Base-by-base conservation (phyloP, 2,797 vertebrate species). In the Hippocampus kuda region DNA sequence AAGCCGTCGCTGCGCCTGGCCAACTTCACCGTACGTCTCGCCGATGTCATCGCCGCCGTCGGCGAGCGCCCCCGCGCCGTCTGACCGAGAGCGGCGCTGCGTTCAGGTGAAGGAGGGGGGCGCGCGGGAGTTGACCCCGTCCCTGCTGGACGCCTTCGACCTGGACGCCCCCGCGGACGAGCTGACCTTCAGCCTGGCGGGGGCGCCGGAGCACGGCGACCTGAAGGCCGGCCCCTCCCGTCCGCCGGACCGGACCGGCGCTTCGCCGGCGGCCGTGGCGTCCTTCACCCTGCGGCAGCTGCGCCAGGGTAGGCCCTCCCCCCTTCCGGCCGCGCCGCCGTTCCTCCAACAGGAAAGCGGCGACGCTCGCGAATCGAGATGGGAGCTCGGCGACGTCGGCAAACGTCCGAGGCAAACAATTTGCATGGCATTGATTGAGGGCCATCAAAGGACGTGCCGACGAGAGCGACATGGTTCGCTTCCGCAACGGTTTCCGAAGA, bases 271-370 rank as follows among this genome's bases (percentile, higher is more conserved):
- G 1, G 16, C 15, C 59, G 27, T 90, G 73, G 75, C 76, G 46
- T 48, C 83, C 66, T 91, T 92, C 89, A 90, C 86, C 67, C 68
- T 79, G 27, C 71, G 88, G 74, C 86, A 90, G 71, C 85, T 91
- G 22, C 62, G 54, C 4, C 79, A 71, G 88, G 83, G 84, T 90
- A 78, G 81, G 84, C 9, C 3, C 18, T 1, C 3, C 8, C 4
- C 1, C 49, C 30, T 27, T 27, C 24, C 12, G 30, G 4, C 30
- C 5, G 5, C 30, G 30, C 30, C 3, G 54, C 24, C 54, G 4
- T n/a, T 56, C 16, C 48, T 49, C 48, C 5, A 49, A 15, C 16
- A 4, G 48, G 15, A 49, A 15, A 44, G 11, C 2, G 27, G 27
- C 27, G 3, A 30, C 27, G 30, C 30, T 30, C 30, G 30, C 30